A percentile compares a stretch with the other conserved stretches of the same genome.
Conservation (phyloP, 2,888 invertebrate genomes). For the Chelonus formosanus region DNA sequence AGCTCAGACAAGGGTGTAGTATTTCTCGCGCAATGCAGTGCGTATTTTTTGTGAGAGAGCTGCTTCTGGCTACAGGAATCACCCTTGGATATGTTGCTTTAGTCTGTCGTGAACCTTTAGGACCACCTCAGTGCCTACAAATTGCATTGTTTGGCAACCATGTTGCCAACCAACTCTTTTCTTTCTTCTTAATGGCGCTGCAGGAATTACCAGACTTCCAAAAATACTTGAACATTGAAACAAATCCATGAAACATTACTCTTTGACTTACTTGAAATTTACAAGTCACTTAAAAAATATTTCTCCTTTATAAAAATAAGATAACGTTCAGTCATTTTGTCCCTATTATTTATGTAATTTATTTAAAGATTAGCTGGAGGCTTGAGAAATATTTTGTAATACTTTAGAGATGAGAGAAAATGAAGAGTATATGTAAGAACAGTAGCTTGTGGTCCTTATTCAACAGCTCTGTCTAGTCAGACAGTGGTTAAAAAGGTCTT, state of each 20-base stretch:
- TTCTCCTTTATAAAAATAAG: too few species aligned
- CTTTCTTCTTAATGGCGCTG: constrained; percentile 4
- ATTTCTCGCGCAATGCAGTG: constrained; percentile 29
- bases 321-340: too few species aligned
- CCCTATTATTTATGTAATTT: too few species aligned
- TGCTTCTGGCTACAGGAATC: not conserved
- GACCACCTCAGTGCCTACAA: constrained; percentile 48
- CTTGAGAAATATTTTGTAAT: not conserved
- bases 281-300: too few species aligned
- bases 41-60: constrained; percentile 26
- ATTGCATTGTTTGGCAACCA: constrained; percentile 55
- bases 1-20: constrained; percentile 21
- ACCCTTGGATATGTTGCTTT: constrained; percentile 16
- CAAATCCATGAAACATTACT: constrained; percentile 10
- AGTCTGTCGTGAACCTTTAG: constrained; percentile 23
- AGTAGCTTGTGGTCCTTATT: not conserved
- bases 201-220: not conserved
- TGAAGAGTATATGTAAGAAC: not conserved
- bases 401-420: not conserved
- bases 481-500: not conserved
- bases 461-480: not conserved
- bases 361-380: too few species aligned
- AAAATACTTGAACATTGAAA: constrained; percentile 7
- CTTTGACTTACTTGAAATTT: not conserved
- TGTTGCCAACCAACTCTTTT: constrained; percentile 20